Conservation (phyloP, 2,797 vertebrate species). For the Crenichthys baileyi region DNA sequence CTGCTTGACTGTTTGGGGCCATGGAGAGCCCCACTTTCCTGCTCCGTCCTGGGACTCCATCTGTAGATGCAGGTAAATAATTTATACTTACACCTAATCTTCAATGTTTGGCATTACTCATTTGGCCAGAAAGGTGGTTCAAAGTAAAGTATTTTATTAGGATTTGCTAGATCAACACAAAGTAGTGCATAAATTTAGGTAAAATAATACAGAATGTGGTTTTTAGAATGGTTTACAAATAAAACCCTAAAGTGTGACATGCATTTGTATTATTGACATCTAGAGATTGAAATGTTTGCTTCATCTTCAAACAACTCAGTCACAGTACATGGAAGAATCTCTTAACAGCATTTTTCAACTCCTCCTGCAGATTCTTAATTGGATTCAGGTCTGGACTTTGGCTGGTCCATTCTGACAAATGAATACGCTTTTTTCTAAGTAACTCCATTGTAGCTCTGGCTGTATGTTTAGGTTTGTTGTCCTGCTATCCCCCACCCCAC, state of each 20-base stretch:
- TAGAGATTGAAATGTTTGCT: too few relatives aligned
- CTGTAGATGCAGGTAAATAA: conserved; percentile 62
- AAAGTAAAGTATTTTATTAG: too few relatives aligned
- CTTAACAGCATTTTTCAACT: background rate
- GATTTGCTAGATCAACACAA: too few relatives aligned
- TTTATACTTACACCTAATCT: conserved; percentile 40
- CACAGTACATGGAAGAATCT: background rate
- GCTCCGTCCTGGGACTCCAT: conserved; percentile 55
- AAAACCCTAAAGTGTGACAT: too few relatives aligned
- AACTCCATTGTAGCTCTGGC: too few relatives aligned
- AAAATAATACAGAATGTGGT: too few relatives aligned
- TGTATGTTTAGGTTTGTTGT: background rate
- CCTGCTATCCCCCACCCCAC: too few relatives aligned
- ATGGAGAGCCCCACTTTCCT: conserved; percentile 54
- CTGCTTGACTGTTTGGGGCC: conserved; percentile 54
- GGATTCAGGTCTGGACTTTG: too few relatives aligned
- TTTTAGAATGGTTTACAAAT: too few relatives aligned
- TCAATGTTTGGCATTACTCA: conserved; percentile 16
- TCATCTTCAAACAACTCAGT: too few relatives aligned
- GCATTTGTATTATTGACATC: too few relatives aligned
- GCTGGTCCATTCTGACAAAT: background rate
- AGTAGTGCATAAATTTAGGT: too few relatives aligned
- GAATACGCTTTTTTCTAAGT: background rate
- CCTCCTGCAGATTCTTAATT: background rate
- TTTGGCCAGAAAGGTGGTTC: conserved; percentile 12